These are phyloP conservation scores for Pogona vitticeps DNA, from an alignment of 2,113 vertebrate genomes.

Conservation along the genomic window DNA sequence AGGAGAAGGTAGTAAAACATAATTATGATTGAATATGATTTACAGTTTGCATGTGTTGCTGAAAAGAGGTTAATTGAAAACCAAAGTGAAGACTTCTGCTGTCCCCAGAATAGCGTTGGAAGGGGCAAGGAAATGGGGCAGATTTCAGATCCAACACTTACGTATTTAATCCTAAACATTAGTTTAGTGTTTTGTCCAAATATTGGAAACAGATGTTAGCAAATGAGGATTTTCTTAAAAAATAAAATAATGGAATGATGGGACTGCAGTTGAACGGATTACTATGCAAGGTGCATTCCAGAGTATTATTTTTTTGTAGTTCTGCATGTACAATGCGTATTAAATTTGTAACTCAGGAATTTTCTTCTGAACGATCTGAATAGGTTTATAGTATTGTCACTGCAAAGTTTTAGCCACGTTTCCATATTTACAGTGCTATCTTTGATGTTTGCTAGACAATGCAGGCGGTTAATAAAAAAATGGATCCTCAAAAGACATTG, in stretches of 20 bases:
- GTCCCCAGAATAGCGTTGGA: not conserved
- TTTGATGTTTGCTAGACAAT: conserved; percentile 85
- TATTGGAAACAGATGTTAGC: not conserved
- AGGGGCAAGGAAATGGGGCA: not conserved
- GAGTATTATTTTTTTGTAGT: not conserved
- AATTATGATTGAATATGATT: not conserved
- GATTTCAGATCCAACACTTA: not conserved
- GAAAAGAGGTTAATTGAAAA: not conserved
- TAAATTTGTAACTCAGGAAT: not conserved
- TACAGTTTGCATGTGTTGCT: not conserved
- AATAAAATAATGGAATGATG: not conserved
- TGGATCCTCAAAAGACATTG: conserved; percentile 97
- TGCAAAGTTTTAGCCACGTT: not conserved
- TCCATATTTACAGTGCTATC: not conserved
- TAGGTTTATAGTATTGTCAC: not conserved
- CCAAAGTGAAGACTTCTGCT: not conserved
- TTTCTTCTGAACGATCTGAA: not conserved
- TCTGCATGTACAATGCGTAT: not conserved
- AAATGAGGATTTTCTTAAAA: not conserved
- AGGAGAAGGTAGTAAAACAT: not conserved
- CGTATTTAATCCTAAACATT: not conserved
- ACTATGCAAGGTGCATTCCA: not conserved
- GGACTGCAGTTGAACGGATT: not conserved
- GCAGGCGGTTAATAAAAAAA: conserved; percentile 97
- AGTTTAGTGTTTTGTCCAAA: not conserved